A percentile compares a stretch with the other conserved stretches of the same genome.
Conservation (phyloP, 2,888 invertebrate genomes). For the Limnephilus marmoratus region DNA sequence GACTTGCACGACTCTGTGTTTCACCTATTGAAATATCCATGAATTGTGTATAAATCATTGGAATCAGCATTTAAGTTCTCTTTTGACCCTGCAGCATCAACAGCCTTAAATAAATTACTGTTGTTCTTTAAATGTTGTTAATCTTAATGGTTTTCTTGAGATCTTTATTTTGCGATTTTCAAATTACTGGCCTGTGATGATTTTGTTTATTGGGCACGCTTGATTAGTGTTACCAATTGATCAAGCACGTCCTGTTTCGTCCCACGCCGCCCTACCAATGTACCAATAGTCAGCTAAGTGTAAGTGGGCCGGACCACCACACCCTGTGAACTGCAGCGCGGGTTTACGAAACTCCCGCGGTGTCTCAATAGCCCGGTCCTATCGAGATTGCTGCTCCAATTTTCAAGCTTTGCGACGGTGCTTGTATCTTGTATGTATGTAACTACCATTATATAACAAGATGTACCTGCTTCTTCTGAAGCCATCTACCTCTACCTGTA, state of each 20-base stretch:
- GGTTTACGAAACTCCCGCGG: slow-evolving; percentile 29
- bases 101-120: neutral
- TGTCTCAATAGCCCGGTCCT: slow-evolving; percentile 39
- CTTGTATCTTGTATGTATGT: neutral
- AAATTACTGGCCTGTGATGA: slow-evolving; percentile 5
- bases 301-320: slow-evolving; percentile 29
- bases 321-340: slow-evolving; percentile 22
- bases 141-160: neutral
- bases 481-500: neutral
- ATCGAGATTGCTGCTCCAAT: slow-evolving; percentile 28
- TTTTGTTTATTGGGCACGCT: slow-evolving; percentile 8
- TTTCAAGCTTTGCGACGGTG: neutral
- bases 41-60: neutral
- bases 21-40: slow-evolving; percentile 20
- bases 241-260: slow-evolving; percentile 27
- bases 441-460: neutral
- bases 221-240: slow-evolving; percentile 21
- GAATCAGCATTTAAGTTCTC: neutral
- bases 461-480: neutral
- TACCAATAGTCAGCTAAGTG: neutral
- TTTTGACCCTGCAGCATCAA: slow-evolving; percentile 2
- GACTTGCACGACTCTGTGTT: slow-evolving; percentile 10
- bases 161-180: neutral
- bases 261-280: slow-evolving; percentile 11
- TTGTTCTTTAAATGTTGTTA: neutral